A percentile compares a stretch with the other conserved stretches of the same genome.
phyloP scores from a whole-genome alignment of 92 coral and sea anemone genomes.

The Metridium senile region DNA sequence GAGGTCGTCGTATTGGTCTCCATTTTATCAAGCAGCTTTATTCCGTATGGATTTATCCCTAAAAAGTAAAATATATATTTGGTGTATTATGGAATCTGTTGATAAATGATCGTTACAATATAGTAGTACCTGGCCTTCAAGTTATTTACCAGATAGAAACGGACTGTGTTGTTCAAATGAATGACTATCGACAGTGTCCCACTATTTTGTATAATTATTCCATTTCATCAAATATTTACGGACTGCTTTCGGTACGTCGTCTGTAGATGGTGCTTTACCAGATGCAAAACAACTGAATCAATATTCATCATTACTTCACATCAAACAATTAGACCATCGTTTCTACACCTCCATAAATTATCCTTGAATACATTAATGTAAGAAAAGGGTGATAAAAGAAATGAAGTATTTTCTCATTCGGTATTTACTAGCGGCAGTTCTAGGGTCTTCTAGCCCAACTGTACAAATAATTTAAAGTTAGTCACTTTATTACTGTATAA shows the following conservation, averaged over 20 bases:
- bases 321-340: not conserved
- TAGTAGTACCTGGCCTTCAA: too few species aligned
- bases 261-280: not conserved
- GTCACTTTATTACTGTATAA: not conserved
- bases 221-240: not conserved
- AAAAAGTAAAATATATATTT: too few species aligned
- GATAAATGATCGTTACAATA: too few species aligned
- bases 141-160: not conserved
- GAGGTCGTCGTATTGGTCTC: too few species aligned
- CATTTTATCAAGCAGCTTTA: not conserved
- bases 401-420: not conserved
- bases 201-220: not conserved
- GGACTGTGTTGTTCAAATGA: not conserved
- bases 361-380: not conserved
- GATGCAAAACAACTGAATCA: not conserved
- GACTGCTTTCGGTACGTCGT: not conserved
- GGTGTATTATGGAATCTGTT: too few species aligned
- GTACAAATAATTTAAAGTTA: not conserved
- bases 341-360: not conserved
- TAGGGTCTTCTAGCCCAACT: not conserved
- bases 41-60: too few species aligned
- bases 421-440: not conserved
- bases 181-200: not conserved
- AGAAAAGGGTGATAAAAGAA: too few species aligned
- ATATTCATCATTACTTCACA: not conserved